Conservation (phyloP, 1,140 invertebrate species). For the Drosophila nannoptera region DNA sequence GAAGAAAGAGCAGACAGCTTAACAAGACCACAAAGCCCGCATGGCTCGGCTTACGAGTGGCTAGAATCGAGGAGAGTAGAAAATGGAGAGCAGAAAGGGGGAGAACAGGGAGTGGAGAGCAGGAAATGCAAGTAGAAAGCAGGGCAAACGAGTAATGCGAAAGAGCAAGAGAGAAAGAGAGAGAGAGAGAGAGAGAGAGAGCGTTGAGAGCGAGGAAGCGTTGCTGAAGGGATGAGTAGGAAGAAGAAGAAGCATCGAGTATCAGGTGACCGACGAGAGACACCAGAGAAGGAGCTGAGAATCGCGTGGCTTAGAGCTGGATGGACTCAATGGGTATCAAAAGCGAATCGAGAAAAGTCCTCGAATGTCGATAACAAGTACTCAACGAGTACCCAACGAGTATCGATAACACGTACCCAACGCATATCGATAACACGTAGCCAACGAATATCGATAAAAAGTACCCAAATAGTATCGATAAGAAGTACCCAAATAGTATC, state of each 20-base stretch:
- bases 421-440: too few relatives aligned
- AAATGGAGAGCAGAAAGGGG: not conserved
- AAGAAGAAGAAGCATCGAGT: not conserved
- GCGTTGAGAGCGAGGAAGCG: not conserved
- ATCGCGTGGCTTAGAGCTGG: too few relatives aligned
- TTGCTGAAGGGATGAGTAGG: not conserved
- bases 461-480: too few relatives aligned
- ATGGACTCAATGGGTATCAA: too few relatives aligned
- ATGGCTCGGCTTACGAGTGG: not conserved
- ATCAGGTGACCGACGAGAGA: too few relatives aligned
- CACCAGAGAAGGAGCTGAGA: too few relatives aligned
- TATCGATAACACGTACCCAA: too few relatives aligned
- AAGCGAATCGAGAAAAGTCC: too few relatives aligned
- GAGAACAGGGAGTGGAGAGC: not conserved
- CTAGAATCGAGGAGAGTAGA: not conserved
- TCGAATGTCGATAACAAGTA: too few relatives aligned
- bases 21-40: conserved; percentile 2
- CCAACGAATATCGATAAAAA: too few relatives aligned
- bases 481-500: too few relatives aligned
- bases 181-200: not conserved
- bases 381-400: too few relatives aligned
- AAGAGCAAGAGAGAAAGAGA: not conserved
- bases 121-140: not conserved
- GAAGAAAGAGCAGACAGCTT: not conserved
- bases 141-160: not conserved